Conservation (phyloP, 2,113 vertebrate species). For the Nestor notabilis region DNA sequence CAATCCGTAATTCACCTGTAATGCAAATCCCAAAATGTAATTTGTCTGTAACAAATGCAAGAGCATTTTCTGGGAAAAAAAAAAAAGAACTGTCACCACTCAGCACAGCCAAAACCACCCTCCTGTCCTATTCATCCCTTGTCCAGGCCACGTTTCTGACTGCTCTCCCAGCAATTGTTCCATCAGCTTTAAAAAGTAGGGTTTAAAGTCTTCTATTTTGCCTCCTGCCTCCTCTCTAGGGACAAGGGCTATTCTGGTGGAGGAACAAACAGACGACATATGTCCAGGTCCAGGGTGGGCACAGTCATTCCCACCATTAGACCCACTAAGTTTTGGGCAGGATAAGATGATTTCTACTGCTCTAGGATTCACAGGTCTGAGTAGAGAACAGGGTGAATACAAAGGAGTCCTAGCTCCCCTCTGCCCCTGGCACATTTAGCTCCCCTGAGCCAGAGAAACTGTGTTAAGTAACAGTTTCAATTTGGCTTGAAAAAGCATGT, state of each 20-base stretch:
- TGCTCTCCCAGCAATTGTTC: not conserved
- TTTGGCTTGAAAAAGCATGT: not conserved
- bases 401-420: not conserved
- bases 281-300: too few relatives aligned
- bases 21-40: too few relatives aligned
- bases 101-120: not conserved
- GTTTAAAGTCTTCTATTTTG: not conserved
- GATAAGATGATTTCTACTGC: not conserved
- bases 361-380: not conserved
- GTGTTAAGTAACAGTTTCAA: not conserved
- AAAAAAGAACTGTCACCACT: not conserved
- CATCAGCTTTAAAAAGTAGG: not conserved
- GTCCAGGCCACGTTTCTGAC: not conserved
- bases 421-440: not conserved
- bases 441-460: not conserved
- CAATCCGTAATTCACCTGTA: too few relatives aligned
- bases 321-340: accelerated
- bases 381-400: not conserved
- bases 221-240: not conserved
- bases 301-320: not conserved
- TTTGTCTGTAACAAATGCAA: not conserved
- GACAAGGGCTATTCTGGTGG: not conserved
- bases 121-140: not conserved
- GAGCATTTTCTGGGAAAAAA: not conserved
- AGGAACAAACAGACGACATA: not conserved